Conservation (phyloP, 2,113 vertebrate species). For the Desmodus rotundus region DNA sequence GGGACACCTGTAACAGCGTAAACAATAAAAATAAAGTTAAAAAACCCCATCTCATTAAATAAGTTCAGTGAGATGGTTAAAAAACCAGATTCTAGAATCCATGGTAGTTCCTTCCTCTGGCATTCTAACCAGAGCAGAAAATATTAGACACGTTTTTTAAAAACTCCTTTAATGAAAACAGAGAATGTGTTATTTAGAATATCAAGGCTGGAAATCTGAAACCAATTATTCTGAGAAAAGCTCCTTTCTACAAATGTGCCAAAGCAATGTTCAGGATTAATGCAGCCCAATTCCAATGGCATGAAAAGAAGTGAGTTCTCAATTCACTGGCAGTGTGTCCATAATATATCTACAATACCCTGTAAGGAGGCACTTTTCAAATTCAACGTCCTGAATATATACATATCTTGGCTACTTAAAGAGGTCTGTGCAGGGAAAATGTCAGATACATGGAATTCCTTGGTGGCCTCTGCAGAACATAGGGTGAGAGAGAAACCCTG, state of each 20-base stretch:
- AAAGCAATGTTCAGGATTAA: not conserved
- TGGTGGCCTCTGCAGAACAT: not conserved
- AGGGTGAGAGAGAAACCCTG: not conserved
- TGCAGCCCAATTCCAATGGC: not conserved
- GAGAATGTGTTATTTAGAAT: not conserved
- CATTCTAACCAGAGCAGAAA: not conserved
- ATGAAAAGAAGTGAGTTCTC: not conserved
- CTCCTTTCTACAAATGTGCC: not conserved
- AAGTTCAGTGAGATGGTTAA: not conserved
- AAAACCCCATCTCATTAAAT: not conserved
- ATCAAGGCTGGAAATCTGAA: not conserved
- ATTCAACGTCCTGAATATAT: not conserved
- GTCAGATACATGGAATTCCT: not conserved
- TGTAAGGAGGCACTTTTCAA: not conserved
- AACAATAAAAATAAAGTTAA: too few species aligned
- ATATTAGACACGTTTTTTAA: not conserved
- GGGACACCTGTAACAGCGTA: too few species aligned
- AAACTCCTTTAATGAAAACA: not conserved
- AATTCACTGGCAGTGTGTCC: not conserved
- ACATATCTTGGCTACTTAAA: not conserved
- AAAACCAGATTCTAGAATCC: not conserved
- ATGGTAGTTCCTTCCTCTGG: not conserved
- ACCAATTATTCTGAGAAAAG: slow-evolving; percentile 29
- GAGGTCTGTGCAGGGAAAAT: not conserved
- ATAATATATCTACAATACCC: not conserved